Evolutionary conservation across 2,888 invertebrate species (phyloP).

Genomic region (Drosophila birchii): DNA sequence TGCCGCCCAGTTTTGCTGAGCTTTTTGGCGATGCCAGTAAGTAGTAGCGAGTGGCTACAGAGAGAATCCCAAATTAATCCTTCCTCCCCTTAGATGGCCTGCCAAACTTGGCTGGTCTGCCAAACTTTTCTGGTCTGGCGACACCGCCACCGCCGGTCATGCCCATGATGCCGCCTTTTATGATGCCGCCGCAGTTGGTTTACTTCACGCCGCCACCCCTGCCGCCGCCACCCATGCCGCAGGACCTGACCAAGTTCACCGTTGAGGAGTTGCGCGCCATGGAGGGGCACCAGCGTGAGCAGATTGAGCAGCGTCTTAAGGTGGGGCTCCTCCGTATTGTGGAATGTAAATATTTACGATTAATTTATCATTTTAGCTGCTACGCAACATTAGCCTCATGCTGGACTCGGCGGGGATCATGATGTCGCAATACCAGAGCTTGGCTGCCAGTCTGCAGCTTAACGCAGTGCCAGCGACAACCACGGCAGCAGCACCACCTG

Average conservation of each 20-base stretch:
- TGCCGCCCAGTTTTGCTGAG: slow-evolving; percentile 53
- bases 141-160: slow-evolving; percentile 54
- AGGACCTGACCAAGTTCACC: slow-evolving; percentile 90
- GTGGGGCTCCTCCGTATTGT: slow-evolving; percentile 55
- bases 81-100: slow-evolving; percentile 49
- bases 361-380: slow-evolving; percentile 86
- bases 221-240: slow-evolving; percentile 92
- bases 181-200: slow-evolving; percentile 87
- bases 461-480: slow-evolving; percentile 37
- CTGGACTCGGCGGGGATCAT: slow-evolving; percentile 96
- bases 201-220: slow-evolving; percentile 86
- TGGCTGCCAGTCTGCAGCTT: slow-evolving; percentile 87
- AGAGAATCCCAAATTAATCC: background rate
- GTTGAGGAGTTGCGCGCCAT: slow-evolving; percentile 93
- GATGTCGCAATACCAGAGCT: slow-evolving; percentile 96
- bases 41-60: slow-evolving; percentile 46
- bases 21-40: slow-evolving; percentile 60
- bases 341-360: background rate
- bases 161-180: slow-evolving; percentile 83
- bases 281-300: slow-evolving; percentile 95
- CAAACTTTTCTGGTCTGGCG: slow-evolving; percentile 50
- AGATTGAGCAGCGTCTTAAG: slow-evolving; percentile 96
- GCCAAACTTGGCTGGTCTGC: slow-evolving; percentile 56
- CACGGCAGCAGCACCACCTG: slow-evolving; percentile 22
- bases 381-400: slow-evolving; percentile 94